Evolutionary conservation across 1,140 invertebrate genomes (phyloP).

Genomic region (Cheumatopsyche charites): DNA sequence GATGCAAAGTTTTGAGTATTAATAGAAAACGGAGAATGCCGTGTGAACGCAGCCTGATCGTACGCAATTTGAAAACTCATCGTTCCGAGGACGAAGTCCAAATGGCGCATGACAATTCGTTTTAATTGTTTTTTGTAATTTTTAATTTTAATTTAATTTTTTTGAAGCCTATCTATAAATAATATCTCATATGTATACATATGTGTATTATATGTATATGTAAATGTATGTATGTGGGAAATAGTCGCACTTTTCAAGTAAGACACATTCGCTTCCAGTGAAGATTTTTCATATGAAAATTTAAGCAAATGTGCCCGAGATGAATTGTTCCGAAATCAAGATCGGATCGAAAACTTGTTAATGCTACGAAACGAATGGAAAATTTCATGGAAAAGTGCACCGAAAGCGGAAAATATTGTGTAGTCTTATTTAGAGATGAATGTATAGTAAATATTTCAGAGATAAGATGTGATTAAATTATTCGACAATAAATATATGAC

Average conservation of each 20-base stretch:
- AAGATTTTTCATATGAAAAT: neutral
- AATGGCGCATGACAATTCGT: slow-evolving; percentile 14
- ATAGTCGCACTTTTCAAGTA: slow-evolving; percentile 8
- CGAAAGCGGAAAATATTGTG: too few species aligned
- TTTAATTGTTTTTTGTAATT: neutral
- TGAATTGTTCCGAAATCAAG: neutral
- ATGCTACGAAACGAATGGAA: neutral
- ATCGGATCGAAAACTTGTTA: neutral
- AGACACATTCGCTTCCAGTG: too few species aligned
- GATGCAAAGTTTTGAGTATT: too few species aligned
- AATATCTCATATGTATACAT: slow-evolving; percentile 32
- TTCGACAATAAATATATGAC: too few species aligned
- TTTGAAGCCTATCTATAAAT: slow-evolving; percentile 49
- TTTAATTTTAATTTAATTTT: slow-evolving; percentile 25
- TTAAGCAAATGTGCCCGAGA: neutral
- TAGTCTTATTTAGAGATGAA: too few species aligned
- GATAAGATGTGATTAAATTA: too few species aligned
- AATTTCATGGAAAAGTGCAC: too few species aligned
- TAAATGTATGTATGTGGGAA: slow-evolving; percentile 33
- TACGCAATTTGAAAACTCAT: neutral
- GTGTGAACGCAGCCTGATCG: too few species aligned
- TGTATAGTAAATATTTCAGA: too few species aligned
- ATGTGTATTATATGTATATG: neutral
- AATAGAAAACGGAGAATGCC: too few species aligned
- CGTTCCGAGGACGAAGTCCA: slow-evolving; percentile 20